Evolutionary conservation across 2,888 invertebrate species (phyloP).

Genomic region (Bursaphelenchus okinawaensis): DNA sequence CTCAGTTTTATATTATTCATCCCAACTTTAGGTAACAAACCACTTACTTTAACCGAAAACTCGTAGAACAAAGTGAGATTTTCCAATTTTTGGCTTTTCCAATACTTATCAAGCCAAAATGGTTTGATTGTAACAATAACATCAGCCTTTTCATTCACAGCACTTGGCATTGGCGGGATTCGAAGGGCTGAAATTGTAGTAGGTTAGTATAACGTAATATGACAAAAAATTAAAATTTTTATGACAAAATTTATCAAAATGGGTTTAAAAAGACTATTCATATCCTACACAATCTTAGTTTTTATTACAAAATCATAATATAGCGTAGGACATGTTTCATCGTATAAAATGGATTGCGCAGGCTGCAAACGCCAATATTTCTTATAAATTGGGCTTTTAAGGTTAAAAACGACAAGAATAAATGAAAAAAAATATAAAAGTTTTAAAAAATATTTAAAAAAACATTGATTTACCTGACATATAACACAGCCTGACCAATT

Average conservation of each 20-base stretch:
- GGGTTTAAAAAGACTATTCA: no score
- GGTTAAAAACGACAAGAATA: no score
- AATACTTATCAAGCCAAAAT: slow-evolving; percentile 54
- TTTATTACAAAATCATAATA: no score
- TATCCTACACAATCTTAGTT: no score
- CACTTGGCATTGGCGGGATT: slow-evolving; percentile 43
- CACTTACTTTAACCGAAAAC: slow-evolving; percentile 36
- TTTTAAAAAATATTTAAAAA: no score
- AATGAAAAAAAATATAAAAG: no score
- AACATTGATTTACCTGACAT: slow-evolving; percentile 15
- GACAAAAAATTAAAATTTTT: neutral
- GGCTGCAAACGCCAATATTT: no score
- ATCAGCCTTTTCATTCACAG: slow-evolving; percentile 36
- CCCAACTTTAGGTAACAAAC: neutral
- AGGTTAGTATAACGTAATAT: neutral
- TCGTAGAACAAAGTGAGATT: slow-evolving; percentile 48
- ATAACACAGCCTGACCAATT: slow-evolving; percentile 17
- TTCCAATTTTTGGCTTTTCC: slow-evolving; percentile 40
- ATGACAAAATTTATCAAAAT: no score
- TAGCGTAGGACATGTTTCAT: no score
- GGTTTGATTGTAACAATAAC: slow-evolving; percentile 50
- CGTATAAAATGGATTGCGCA: no score
- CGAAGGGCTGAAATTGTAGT: slow-evolving; percentile 40
- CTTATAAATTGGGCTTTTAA: no score
- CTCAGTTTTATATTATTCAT: neutral